Evolutionary conservation across 2,113 vertebrate genomes (phyloP).

Genomic region (Peucedramus taeniatus): DNA sequence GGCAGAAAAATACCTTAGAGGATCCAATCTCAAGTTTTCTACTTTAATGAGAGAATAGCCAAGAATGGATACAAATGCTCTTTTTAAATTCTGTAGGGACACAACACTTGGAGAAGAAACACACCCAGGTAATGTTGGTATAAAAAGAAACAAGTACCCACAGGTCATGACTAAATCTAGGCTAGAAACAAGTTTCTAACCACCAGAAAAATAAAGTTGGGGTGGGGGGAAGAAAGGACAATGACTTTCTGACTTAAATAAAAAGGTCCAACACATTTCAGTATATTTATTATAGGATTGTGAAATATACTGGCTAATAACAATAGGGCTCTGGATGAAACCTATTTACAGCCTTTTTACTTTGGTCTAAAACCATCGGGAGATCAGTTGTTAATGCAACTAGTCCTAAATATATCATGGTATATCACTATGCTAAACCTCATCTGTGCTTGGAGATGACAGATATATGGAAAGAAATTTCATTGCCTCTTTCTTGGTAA

Average conservation of each 20-base stretch:
- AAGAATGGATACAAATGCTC: not conserved
- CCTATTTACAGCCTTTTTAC: not conserved
- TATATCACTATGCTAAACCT: not conserved
- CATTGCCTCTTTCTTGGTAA: not conserved
- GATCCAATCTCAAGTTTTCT: not conserved
- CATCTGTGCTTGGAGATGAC: not conserved
- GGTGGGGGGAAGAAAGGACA: rapidly evolving
- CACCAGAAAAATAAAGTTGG: not conserved
- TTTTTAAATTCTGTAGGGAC: not conserved
- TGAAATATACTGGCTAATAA: not conserved
- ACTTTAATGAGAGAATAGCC: not conserved
- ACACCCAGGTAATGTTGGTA: not conserved
- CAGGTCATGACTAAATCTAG: not conserved
- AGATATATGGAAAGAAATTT: not conserved
- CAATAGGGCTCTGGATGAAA: not conserved
- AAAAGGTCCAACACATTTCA: not conserved
- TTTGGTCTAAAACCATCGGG: not conserved
- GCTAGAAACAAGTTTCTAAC: not conserved
- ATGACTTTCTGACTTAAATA: not conserved
- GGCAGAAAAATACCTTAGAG: not conserved
- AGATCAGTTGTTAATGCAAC: not conserved
- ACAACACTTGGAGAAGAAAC: not conserved
- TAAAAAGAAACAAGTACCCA: not conserved
- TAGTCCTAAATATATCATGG: not conserved
- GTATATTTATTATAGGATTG: not conserved